Percentiles rank a stretch among this genome's conserved stretches.
These are phyloP conservation scores for Euschistus heros DNA, from an alignment of 1,140 invertebrate genomes.

Conservation along the genomic window DNA sequence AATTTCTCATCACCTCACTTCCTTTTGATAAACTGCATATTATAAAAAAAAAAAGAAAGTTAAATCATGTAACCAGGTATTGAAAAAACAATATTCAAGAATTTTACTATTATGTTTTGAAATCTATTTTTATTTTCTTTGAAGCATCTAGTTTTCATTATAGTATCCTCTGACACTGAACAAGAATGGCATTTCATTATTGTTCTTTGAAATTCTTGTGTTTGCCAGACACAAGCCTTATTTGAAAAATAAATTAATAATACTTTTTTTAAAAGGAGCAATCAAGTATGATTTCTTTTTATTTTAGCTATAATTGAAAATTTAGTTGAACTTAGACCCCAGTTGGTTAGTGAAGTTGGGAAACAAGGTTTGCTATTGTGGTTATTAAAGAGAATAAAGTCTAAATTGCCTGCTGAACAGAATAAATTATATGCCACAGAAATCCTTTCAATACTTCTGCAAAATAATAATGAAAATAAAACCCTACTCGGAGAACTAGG, in stretches of 20 bases:
- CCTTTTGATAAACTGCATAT: too few species aligned
- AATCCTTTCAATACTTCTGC: constrained; percentile 89
- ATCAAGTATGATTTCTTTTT: constrained; percentile 18
- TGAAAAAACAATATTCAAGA: too few species aligned
- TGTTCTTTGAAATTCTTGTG: too few species aligned
- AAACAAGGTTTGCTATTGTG: constrained; percentile 85
- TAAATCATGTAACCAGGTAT: too few species aligned
- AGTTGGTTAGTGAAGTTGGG: constrained; percentile 70
- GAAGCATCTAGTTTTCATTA: too few species aligned
- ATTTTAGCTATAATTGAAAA: constrained; percentile 74
- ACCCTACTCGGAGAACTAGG: constrained; percentile 79
- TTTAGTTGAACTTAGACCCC: constrained; percentile 78
- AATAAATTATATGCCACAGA: constrained; percentile 96
- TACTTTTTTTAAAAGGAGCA: too few species aligned
- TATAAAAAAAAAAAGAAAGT: too few species aligned
- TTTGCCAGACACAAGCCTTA: neutral
- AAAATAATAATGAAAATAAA: constrained; percentile 76
- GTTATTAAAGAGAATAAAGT: constrained; percentile 81
- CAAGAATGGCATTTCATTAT: too few species aligned
- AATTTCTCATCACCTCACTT: too few species aligned
- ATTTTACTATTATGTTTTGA: too few species aligned
- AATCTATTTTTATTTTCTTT: too few species aligned
- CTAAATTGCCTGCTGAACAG: constrained; percentile 80
- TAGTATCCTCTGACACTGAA: too few species aligned
- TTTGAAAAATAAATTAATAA: neutral